Evolutionary conservation across 2,113 vertebrate species (phyloP).

Genomic region (Mellivora capensis): DNA sequence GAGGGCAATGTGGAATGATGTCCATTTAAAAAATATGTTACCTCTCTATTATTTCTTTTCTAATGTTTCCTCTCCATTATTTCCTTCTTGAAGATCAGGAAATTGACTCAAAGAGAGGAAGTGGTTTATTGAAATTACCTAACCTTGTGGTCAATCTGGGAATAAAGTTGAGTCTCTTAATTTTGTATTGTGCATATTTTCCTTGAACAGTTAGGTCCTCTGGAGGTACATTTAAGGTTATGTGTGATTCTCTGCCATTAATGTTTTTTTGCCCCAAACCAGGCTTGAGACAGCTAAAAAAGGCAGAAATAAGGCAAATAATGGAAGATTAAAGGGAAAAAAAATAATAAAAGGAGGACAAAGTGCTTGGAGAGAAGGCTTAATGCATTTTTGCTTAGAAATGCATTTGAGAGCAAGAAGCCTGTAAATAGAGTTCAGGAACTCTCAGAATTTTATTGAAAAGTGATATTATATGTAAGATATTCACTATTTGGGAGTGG

Average conservation of each 20-base stretch:
- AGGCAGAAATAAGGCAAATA: neutral
- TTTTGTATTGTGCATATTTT: neutral
- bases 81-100: neutral
- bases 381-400: neutral
- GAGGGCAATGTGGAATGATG: neutral
- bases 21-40: neutral
- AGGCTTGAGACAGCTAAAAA: neutral
- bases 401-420: neutral
- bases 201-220: neutral
- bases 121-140: neutral
- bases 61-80: neutral
- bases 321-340: neutral
- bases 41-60: neutral
- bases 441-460: neutral
- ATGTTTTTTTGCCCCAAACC: neutral
- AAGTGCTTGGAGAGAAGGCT: neutral
- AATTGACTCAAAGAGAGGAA: neutral
- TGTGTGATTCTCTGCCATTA: neutral
- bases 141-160: neutral
- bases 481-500: neutral
- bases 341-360: neutral
- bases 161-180: neutral
- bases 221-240: neutral
- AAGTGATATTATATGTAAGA: neutral
- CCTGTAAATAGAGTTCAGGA: neutral